These are phyloP conservation scores for Contarinia nasturtii DNA, from an alignment of 1,140 invertebrate genomes.

Conservation along the genomic window DNA sequence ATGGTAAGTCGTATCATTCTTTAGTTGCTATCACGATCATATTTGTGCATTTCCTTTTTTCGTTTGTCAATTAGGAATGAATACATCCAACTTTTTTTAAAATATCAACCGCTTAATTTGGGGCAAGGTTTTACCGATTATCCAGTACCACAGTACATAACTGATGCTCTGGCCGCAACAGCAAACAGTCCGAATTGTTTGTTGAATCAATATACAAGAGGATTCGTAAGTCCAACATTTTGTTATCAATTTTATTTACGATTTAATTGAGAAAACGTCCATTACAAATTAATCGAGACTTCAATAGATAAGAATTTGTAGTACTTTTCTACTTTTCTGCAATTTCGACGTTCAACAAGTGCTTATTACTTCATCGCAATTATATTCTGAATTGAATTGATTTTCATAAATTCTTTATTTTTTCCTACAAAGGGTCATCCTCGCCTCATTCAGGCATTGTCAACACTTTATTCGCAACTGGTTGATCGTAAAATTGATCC, in stretches of 20 bases:
- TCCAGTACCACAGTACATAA: slow-evolving; percentile 65
- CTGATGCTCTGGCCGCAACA: slow-evolving; percentile 52
- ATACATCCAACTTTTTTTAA: slow-evolving; percentile 69
- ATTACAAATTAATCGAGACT: too few relatives aligned
- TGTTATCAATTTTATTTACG: too few relatives aligned
- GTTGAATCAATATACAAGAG: slow-evolving; percentile 80
- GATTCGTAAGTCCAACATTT: slow-evolving; percentile 77
- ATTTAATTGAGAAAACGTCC: too few relatives aligned
- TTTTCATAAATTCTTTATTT: too few relatives aligned
- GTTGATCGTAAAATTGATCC: slow-evolving; percentile 58
- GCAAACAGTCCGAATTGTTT: slow-evolving; percentile 48
- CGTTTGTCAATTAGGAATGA: too few relatives aligned
- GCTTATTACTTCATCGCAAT: too few relatives aligned
- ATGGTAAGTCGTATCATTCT: slow-evolving; percentile 22
- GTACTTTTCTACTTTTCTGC: too few relatives aligned
- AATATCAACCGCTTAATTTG: slow-evolving; percentile 84
- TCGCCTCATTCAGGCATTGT: slow-evolving; percentile 63
- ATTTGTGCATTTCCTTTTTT: too few relatives aligned
- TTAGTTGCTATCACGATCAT: neutral
- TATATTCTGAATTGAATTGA: too few relatives aligned
- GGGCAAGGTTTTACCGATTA: slow-evolving; percentile 98
- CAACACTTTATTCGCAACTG: slow-evolving; percentile 69
- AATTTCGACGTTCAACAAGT: too few relatives aligned
- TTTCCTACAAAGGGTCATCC: slow-evolving; percentile 68
- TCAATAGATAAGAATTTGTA: too few relatives aligned